Percentiles rank a stretch among this genome's conserved stretches.
Conservation (phyloP, 2,113 vertebrate species). For the Gobius niger region DNA sequence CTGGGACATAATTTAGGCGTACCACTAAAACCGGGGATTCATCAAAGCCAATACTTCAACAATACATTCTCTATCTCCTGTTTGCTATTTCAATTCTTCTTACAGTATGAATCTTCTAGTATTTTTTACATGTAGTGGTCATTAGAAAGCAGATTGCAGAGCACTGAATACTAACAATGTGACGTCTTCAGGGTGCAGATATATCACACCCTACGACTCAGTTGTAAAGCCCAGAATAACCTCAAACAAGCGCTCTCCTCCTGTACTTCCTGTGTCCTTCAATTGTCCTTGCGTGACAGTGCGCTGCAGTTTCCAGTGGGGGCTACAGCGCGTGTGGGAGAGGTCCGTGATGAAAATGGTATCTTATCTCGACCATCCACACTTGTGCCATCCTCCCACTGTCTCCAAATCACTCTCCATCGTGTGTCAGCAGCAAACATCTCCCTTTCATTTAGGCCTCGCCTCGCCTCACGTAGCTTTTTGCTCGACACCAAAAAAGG, state of each 20-base stretch:
- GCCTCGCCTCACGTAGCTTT: slow-evolving; percentile 46
- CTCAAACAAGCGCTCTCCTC: slow-evolving; percentile 15
- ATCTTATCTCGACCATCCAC: slow-evolving; percentile 70
- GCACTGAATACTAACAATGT: no score
- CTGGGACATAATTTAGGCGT: no score
- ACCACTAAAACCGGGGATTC: no score
- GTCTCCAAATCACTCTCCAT: slow-evolving; percentile 37
- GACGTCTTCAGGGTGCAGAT: neutral
- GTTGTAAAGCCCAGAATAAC: slow-evolving; percentile 12
- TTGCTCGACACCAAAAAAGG: slow-evolving; percentile 37
- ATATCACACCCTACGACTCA: slow-evolving; percentile 9
- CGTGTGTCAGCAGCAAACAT: slow-evolving; percentile 37
- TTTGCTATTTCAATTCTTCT: no score
- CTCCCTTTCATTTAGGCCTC: slow-evolving; percentile 40
- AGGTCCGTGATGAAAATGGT: slow-evolving; percentile 56
- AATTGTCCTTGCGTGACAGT: slow-evolving; percentile 67
- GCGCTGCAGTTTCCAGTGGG: slow-evolving; percentile 60
- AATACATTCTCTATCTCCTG: no score
- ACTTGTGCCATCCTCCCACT: slow-evolving; percentile 47
- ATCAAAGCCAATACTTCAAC: no score
- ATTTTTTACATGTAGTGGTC: no score
- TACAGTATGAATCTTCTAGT: no score
- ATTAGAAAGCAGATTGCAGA: no score
- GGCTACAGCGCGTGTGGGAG: slow-evolving; percentile 59
- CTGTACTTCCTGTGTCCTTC: slow-evolving; percentile 55